Evolutionary conservation across 2,797 vertebrate genomes (phyloP).

Genomic region (Cyclura pinguis): DNA sequence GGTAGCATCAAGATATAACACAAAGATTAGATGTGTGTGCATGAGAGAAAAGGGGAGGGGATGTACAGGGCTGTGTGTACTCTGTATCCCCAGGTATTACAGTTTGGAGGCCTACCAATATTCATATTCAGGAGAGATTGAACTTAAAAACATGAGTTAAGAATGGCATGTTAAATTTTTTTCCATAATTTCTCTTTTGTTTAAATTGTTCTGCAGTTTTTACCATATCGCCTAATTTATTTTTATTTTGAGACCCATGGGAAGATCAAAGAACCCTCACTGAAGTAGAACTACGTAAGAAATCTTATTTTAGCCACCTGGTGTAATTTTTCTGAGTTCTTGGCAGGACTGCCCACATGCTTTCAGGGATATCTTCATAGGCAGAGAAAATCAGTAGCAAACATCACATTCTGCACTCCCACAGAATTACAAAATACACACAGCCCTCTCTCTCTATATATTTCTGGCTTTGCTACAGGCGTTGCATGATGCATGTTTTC

Average conservation of each 20-base stretch:
- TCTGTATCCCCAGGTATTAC: not conserved
- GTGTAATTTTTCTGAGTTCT: conserved; percentile 2
- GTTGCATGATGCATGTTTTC: not conserved
- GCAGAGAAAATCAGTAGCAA: not conserved
- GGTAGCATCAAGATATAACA: too few species aligned
- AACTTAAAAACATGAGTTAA: not conserved
- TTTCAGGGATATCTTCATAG: not conserved
- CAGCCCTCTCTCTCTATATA: not conserved
- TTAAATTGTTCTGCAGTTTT: not conserved
- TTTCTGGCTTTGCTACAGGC: not conserved
- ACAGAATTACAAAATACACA: not conserved
- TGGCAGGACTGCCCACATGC: not conserved
- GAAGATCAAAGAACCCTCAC: not conserved
- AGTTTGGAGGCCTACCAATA: too few species aligned
- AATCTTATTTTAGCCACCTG: not conserved
- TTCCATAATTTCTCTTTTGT: not conserved
- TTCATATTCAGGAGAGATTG: not conserved
- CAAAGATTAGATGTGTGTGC: not conserved
- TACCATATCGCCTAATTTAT: not conserved
- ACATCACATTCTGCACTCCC: not conserved
- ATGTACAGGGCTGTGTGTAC: not conserved
- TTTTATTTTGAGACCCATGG: not conserved
- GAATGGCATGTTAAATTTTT: not conserved
- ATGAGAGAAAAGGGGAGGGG: not conserved
- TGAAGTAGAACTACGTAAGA: not conserved